Percentiles rank a stretch among this genome's conserved stretches.
These are phyloP conservation scores for Liodrosophila aerea DNA, from an alignment of 2,888 invertebrate genomes.

Conservation along the genomic window DNA sequence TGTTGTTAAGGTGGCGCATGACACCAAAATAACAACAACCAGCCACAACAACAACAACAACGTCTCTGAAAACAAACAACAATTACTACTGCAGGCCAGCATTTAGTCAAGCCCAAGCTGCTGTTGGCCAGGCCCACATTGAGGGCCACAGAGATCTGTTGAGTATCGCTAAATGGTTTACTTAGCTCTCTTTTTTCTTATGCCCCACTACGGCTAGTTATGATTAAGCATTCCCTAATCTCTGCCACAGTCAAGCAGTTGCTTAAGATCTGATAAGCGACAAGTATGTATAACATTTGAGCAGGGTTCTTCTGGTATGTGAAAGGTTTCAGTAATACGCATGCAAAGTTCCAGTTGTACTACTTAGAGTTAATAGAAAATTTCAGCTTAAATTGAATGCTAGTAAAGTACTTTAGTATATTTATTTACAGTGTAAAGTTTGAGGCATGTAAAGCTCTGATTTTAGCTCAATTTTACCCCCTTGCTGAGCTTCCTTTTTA, in stretches of 20 bases:
- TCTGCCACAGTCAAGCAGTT: constrained; percentile 4
- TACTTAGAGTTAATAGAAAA: no score
- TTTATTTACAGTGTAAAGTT: no score
- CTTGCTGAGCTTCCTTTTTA: no score
- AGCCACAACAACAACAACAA: constrained; percentile 29
- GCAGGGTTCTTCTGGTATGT: background rate
- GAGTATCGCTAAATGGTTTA: constrained; percentile 40
- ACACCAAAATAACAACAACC: constrained; percentile 53
- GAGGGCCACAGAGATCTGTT: constrained; percentile 34
- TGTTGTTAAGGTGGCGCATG: constrained; percentile 79
- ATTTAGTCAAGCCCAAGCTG: constrained; percentile 69
- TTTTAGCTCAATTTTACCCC: no score
- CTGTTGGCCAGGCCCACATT: constrained; percentile 59
- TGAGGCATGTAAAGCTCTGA: no score
- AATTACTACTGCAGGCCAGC: constrained; percentile 63
- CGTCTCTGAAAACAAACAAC: constrained; percentile 42
- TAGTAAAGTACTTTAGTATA: no score
- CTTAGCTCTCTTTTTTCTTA: background rate
- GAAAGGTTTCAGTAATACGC: no score
- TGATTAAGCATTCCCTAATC: constrained; percentile 33
- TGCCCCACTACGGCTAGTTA: constrained; percentile 28
- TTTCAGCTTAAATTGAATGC: no score
- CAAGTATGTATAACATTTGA: constrained; percentile 15
- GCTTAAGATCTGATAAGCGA: constrained; percentile 33
- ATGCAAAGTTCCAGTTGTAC: no score